A percentile compares a stretch with the other conserved stretches of the same genome.
These are phyloP conservation scores for Microcebus tavaratra DNA, from an alignment of 2,113 vertebrate species.

Conservation along the genomic window DNA sequence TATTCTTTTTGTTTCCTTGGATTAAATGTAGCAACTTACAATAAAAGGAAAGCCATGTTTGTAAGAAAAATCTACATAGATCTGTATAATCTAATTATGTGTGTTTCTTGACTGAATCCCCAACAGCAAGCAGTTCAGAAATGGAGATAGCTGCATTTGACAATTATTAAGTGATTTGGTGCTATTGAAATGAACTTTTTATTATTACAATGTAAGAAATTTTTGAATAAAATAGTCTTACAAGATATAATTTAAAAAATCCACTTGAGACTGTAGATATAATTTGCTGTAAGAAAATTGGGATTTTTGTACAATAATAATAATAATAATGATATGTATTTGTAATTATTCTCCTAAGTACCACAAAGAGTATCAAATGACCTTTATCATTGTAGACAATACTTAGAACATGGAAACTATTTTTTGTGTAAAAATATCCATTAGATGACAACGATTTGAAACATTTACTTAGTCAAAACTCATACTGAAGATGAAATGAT, in stretches of 20 bases:
- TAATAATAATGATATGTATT: background rate
- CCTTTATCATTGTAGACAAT: background rate
- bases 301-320: background rate
- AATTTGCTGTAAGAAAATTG: constrained; percentile 11
- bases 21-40: constrained; percentile 71
- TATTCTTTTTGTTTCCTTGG: constrained; percentile 53
- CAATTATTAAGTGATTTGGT: constrained; percentile 45
- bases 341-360: background rate
- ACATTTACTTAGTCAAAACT: background rate
- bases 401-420: background rate
- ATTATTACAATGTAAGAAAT: constrained; percentile 45
- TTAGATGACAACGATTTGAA: background rate
- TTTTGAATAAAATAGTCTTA: constrained; percentile 32
- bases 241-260: constrained; percentile 46
- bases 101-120: constrained; percentile 66
- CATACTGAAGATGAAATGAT: background rate
- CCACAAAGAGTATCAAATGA: background rate
- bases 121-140: constrained; percentile 56
- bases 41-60: constrained; percentile 54
- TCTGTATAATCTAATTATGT: constrained; percentile 62
- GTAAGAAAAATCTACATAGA: constrained; percentile 65
- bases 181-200: constrained; percentile 57
- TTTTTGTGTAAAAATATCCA: background rate
- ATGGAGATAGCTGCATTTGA: constrained; percentile 64
- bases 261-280: background rate